Evolutionary conservation across 2,888 invertebrate species (phyloP), one percentile per base, ranked within the genome.

Genomic region (Rhimphoctona megacephalus): DNA sequence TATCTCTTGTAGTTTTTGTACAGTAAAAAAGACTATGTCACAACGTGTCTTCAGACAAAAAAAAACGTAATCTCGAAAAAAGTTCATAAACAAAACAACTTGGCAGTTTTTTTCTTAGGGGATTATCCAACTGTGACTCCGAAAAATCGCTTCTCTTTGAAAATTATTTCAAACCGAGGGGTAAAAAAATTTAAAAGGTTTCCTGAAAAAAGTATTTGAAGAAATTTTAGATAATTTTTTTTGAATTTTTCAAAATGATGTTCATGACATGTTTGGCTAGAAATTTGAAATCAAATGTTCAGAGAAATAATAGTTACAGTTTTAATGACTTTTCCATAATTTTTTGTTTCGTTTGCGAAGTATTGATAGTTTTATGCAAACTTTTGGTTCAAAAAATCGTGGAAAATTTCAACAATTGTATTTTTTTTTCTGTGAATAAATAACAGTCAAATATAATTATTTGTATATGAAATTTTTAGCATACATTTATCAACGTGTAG

Each of bases 1-100:
- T 76, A 64, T 61, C 67, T 61, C 30, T 61, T 30, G 67, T 49
- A 66, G 25, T 25, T 78, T 67, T 39, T 61, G 57, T 36, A 74
- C 76, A 61, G 70, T 80, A 81, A 72, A 43, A 85, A 81, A 52
- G 9, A 43, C 67, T 81, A 67, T 74, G 46, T 81, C 74, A 57
- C 43, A 74, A 54, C 54, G 81, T 25, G 52, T 52, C 66, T 81
- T 30, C 74, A 33, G 25, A 81, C 57, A 57, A 67, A 46, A 64
- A 30, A 19, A 46, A 64, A 64, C 17, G 33, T 22, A 39, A 73
- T 30, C 25, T 61, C 30, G 11, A 30, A 61, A 30, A 30, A 61
- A 30, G 14, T 17, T 61, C 9, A 61, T 17, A 61, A 30, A 61
- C 61, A 17, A 30, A 14, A 30, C 30, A 30, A 30, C 14, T 61